phyloP scores from a whole-genome alignment of 2,113 vertebrate genomes.

The Scalopus aquaticus region DNA sequence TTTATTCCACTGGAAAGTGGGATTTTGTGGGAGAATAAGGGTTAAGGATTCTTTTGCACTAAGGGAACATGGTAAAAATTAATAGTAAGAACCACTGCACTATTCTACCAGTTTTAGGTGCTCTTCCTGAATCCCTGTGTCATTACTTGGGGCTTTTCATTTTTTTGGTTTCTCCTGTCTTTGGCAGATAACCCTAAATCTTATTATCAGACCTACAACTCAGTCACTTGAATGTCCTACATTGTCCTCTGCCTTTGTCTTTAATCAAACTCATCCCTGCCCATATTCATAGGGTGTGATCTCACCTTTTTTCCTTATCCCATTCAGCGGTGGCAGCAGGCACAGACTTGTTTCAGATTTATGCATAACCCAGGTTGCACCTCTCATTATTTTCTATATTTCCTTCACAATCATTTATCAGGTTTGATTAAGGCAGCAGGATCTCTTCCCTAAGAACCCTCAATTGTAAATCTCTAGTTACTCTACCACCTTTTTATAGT shows the following conservation, averaged over 20 bases:
- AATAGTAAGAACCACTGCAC: not conserved
- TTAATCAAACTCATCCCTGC: not conserved
- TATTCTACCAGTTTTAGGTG: not conserved
- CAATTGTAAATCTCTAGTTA: not conserved
- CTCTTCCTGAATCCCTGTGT: not conserved
- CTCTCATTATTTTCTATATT: not conserved
- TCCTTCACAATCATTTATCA: not conserved
- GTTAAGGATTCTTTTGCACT: constrained; percentile 1
- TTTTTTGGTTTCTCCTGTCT: constrained; percentile 15
- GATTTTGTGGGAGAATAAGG: not conserved
- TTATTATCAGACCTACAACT: not conserved
- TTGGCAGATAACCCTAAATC: not conserved
- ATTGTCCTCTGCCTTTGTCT: not conserved
- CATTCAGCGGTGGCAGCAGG: constrained; percentile 8
- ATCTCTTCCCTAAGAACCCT: not conserved
- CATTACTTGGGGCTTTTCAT: not conserved
- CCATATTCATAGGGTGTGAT: not conserved
- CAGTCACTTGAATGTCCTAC: not conserved
- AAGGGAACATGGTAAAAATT: not conserved
- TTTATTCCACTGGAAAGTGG: constrained; percentile 19
- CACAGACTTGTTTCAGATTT: constrained; percentile 46
- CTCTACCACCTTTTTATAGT: not conserved
- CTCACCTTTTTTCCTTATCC: not conserved
- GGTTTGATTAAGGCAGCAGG: not conserved
- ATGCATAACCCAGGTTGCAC: not conserved